phyloP scores from a whole-genome alignment of 2,113 vertebrate genomes.

The Psittacus erithacus region DNA sequence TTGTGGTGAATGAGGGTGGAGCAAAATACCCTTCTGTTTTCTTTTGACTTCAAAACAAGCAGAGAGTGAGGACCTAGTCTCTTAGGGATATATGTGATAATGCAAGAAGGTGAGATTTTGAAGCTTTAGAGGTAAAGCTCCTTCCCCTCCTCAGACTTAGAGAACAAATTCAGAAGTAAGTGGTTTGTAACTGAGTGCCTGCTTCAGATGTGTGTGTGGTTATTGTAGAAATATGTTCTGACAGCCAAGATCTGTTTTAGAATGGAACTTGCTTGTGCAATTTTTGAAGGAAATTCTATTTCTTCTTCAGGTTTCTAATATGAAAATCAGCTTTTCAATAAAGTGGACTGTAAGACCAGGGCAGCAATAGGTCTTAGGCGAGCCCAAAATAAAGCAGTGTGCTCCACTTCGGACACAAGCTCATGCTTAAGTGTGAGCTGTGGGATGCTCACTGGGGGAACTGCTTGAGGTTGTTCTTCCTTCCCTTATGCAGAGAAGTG shows the following conservation, averaged over 20 bases:
- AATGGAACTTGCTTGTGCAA: background rate
- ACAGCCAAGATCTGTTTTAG: too few species aligned
- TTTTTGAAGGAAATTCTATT: background rate
- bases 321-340: background rate
- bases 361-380: background rate
- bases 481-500: too few species aligned
- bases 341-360: background rate
- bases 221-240: background rate
- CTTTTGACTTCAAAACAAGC: background rate
- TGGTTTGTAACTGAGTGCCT: background rate
- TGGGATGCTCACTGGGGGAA: background rate
- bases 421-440: rapidly evolving
- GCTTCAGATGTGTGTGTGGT: rapidly evolving
- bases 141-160: background rate
- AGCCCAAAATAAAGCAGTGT: background rate
- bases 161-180: background rate
- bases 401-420: background rate
- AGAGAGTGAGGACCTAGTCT: background rate
- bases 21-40: background rate
- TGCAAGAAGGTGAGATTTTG: background rate
- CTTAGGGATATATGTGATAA: background rate
- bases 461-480: too few species aligned
- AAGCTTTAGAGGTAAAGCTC: background rate
- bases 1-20: conserved; percentile 7
- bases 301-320: background rate